Conservation (phyloP, 2,113 vertebrate species). For the Atherinomorus stipes region DNA sequence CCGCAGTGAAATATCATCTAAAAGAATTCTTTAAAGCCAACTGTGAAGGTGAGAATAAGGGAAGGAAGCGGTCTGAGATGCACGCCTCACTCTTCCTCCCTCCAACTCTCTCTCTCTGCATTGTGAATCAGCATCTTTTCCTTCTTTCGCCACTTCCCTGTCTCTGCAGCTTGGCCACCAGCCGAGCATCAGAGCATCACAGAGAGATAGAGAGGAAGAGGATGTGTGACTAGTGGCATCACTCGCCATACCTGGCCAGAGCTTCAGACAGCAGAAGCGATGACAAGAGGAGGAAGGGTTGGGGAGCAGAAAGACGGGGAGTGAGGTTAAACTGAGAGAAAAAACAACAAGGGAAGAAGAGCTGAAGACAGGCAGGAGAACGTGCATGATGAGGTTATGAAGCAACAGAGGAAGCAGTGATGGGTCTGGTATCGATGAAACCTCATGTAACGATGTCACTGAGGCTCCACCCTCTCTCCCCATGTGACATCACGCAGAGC, state of each 20-base stretch:
- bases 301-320: constrained; percentile 4
- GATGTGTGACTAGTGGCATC: constrained; percentile 35
- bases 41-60: constrained; percentile 24
- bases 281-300: constrained; percentile 10
- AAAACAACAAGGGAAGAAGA: constrained; percentile 7
- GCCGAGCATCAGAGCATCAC: constrained; percentile 40
- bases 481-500: constrained; percentile 78
- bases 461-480: constrained; percentile 48
- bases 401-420: constrained; percentile 43
- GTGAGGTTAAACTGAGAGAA: not conserved
- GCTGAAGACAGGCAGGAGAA: not conserved
- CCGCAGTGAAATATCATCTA: not conserved
- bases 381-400: constrained; percentile 6
- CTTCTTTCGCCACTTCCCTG: constrained; percentile 23
- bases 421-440: constrained; percentile 56
- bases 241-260: constrained; percentile 22
- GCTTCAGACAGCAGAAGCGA: constrained; percentile 29
- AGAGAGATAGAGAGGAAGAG: constrained; percentile 29
- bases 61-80: constrained; percentile 9
- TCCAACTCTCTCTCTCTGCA: constrained; percentile 45
- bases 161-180: constrained; percentile 59
- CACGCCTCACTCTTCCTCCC: constrained; percentile 5
- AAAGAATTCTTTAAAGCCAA: constrained; percentile 12
- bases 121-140: constrained; percentile 80
- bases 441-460: constrained; percentile 53